These are phyloP conservation scores for Halyomorpha halys DNA, from an alignment of 1,140 invertebrate species.

Conservation along the genomic window DNA sequence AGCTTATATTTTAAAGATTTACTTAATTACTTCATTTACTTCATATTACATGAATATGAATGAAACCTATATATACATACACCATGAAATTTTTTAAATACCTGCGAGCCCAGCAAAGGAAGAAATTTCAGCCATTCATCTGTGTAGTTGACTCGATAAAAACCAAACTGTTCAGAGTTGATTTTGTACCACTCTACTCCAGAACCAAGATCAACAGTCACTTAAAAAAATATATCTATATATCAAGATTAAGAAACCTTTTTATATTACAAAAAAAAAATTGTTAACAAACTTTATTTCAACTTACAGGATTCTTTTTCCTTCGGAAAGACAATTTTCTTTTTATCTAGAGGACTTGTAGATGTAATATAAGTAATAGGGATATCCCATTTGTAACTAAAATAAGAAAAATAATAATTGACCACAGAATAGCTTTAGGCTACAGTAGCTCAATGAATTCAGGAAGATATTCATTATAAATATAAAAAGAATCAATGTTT, in stretches of 20 bases:
- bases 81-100: neutral
- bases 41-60: too few species aligned
- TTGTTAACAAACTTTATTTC: neutral
- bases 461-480: too few species aligned
- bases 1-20: too few species aligned
- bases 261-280: neutral
- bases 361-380: conserved; percentile 66
- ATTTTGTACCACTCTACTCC: conserved; percentile 17
- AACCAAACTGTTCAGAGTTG: conserved; percentile 36
- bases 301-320: conserved; percentile 14
- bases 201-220: neutral
- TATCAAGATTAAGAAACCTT: neutral
- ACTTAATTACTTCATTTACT: too few species aligned
- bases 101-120: conserved; percentile 35
- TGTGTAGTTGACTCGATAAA: conserved; percentile 55
- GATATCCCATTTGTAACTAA: conserved; percentile 70
- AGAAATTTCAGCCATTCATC: conserved; percentile 43
- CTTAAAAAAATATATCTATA: conserved; percentile 1
- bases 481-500: too few species aligned
- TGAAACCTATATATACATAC: too few species aligned
- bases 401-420: conserved; percentile 26
- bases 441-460: neutral
- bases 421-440: neutral
- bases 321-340: conserved; percentile 10
- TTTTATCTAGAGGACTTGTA: conserved; percentile 34